Evolutionary conservation across 2,888 invertebrate species (phyloP).

Genomic region (Emesis castigata): DNA sequence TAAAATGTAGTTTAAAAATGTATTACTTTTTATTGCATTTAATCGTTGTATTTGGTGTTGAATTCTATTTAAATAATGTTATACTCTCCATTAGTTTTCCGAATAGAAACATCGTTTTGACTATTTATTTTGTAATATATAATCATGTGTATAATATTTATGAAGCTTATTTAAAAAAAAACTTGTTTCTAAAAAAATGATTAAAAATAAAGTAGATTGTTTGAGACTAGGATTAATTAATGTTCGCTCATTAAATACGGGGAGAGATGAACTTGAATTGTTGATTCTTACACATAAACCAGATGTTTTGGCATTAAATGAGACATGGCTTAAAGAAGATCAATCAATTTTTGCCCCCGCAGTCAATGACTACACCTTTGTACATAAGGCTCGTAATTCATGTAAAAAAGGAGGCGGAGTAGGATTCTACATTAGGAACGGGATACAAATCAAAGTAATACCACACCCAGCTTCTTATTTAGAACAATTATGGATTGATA

Average conservation of each 20-base stretch:
- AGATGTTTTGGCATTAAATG: neutral
- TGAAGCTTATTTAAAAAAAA: no score
- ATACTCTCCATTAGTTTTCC: no score
- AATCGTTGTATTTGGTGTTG: no score
- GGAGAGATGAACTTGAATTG: neutral
- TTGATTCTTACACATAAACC: neutral
- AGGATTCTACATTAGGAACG: neutral
- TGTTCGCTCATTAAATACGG: neutral
- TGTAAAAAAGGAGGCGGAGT: neutral
- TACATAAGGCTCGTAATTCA: neutral
- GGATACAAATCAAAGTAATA: neutral
- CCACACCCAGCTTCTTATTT: conserved; percentile 22
- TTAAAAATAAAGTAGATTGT: neutral
- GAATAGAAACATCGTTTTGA: no score
- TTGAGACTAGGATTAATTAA: neutral
- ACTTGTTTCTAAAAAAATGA: no score
- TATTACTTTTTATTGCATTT: no score
- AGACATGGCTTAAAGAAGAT: neutral
- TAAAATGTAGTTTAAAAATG: no score
- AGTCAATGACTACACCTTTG: neutral
- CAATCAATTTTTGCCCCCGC: neutral
- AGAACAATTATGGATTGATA: conserved; percentile 52
- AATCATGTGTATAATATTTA: no score
- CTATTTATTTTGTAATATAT: no score
- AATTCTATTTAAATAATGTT: no score